Conservation (phyloP, 1,140 invertebrate genomes). For the Habropoda laboriosa region DNA sequence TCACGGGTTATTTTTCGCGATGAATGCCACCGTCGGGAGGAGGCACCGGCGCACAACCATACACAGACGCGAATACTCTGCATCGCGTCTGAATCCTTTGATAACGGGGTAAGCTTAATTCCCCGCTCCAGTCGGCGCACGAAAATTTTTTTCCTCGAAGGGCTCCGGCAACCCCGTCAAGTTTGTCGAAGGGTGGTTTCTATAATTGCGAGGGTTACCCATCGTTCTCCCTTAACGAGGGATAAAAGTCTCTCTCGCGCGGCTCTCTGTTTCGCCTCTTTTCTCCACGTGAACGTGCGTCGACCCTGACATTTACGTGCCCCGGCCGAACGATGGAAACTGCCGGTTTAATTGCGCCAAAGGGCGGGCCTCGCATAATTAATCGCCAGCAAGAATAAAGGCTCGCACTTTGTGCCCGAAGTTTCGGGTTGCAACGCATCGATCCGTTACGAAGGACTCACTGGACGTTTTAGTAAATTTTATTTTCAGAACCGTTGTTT, state of each 20-base stretch:
- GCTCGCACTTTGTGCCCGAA: slow-evolving; percentile 20
- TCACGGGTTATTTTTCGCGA: slow-evolving; percentile 6
- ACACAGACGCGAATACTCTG: too few species aligned
- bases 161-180: slow-evolving; percentile 26
- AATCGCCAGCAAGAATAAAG: slow-evolving; percentile 60
- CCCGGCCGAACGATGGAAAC: slow-evolving; percentile 37
- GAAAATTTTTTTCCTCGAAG: slow-evolving; percentile 33
- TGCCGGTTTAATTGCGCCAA: slow-evolving; percentile 65
- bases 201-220: slow-evolving; percentile 65
- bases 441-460: slow-evolving; percentile 25
- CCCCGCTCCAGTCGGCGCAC: neutral
- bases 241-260: slow-evolving; percentile 59
- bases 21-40: slow-evolving; percentile 1
- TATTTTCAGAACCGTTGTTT: neutral
- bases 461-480: neutral
- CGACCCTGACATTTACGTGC: slow-evolving; percentile 69
- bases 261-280: slow-evolving; percentile 49
- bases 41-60: neutral
- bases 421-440: slow-evolving; percentile 14
- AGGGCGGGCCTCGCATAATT: slow-evolving; percentile 64
- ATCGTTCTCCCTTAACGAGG: slow-evolving; percentile 54
- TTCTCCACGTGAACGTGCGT: neutral
- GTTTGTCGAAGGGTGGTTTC: slow-evolving; percentile 64
- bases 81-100: slow-evolving; percentile 18
- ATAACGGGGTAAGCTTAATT: slow-evolving; percentile 15